Evolutionary conservation across 1,140 invertebrate species (phyloP).

Genomic region (Pinna nobilis): DNA sequence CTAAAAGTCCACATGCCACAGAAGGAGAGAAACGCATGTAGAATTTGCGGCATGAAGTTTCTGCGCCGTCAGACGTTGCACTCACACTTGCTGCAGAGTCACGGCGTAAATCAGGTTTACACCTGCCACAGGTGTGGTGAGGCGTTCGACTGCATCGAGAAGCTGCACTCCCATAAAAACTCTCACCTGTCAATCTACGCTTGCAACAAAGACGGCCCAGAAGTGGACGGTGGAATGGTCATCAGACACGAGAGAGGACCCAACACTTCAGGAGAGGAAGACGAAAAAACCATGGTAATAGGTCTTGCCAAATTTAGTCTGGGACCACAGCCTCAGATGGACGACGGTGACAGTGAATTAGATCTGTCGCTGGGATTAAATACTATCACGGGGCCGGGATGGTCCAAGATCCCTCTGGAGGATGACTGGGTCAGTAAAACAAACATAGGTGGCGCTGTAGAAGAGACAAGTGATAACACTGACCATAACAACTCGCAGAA

Average conservation of each 20-base stretch:
- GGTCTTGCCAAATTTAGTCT: slow-evolving; percentile 57
- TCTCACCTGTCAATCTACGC: slow-evolving; percentile 40
- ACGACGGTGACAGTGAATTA: neutral
- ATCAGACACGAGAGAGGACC: slow-evolving; percentile 29
- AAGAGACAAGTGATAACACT: neutral
- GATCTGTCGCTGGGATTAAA: too few species aligned
- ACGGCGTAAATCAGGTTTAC: slow-evolving; percentile 46
- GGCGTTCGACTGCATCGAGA: slow-evolving; percentile 54
- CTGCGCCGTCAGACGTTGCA: slow-evolving; percentile 51
- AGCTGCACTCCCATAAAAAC: slow-evolving; percentile 57
- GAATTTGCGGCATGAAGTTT: slow-evolving; percentile 60
- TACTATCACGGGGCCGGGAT: too few species aligned
- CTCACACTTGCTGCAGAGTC: slow-evolving; percentile 42
- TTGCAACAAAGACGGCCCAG: neutral
- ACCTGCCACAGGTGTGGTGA: slow-evolving; percentile 65
- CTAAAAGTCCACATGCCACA: slow-evolving; percentile 64
- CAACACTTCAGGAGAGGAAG: neutral
- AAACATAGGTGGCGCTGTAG: slow-evolving; percentile 3
- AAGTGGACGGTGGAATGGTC: slow-evolving; percentile 40
- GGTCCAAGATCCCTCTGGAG: neutral
- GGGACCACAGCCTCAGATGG: slow-evolving; percentile 24
- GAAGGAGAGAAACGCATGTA: slow-evolving; percentile 50
- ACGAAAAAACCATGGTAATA: slow-evolving; percentile 20
- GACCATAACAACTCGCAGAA: too few species aligned
- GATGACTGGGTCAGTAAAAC: neutral